Conservation (phyloP, 2,888 invertebrate genomes). For the Cataglyphis rosenhaueri region DNA sequence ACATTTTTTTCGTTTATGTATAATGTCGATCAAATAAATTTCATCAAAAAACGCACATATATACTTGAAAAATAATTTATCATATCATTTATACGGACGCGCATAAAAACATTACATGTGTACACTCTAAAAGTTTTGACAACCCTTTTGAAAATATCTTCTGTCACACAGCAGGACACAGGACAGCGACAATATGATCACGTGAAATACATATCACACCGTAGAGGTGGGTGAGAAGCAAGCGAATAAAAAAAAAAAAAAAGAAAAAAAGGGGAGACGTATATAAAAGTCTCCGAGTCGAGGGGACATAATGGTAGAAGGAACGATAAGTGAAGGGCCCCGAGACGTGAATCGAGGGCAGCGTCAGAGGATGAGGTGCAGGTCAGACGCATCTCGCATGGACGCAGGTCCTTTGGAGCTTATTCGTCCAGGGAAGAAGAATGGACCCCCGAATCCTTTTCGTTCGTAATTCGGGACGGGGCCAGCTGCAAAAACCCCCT, state of each 20-base stretch:
- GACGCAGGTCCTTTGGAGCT: slow-evolving; percentile 84
- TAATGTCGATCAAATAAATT: background rate
- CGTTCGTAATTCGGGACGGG: slow-evolving; percentile 74
- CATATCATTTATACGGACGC: background rate
- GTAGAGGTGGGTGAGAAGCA: slow-evolving; percentile 36
- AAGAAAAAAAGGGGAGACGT: slow-evolving; percentile 45
- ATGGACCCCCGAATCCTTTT: slow-evolving; percentile 83
- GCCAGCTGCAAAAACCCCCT: slow-evolving; percentile 84
- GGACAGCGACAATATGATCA: slow-evolving; percentile 22
- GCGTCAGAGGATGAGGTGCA: slow-evolving; percentile 70
- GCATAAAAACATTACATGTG: background rate
- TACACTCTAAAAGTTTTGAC: slow-evolving; percentile 14
- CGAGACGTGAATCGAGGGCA: slow-evolving; percentile 78
- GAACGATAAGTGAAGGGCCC: slow-evolving; percentile 71
- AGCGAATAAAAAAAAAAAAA: slow-evolving; percentile 44
- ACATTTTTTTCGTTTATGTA: background rate
- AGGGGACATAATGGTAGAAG: slow-evolving; percentile 52
- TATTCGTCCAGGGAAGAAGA: slow-evolving; percentile 84
- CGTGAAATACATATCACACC: slow-evolving; percentile 15
- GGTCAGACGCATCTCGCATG: slow-evolving; percentile 78
- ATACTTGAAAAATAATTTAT: background rate
- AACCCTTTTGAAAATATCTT: slow-evolving; percentile 15
- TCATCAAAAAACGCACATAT: background rate
- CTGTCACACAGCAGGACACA: slow-evolving; percentile 19
- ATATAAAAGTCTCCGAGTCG: slow-evolving; percentile 60